These are phyloP conservation scores for Scelioninae gen. 1 DNA, from an alignment of 2,888 invertebrate species.

Conservation along the genomic window DNA sequence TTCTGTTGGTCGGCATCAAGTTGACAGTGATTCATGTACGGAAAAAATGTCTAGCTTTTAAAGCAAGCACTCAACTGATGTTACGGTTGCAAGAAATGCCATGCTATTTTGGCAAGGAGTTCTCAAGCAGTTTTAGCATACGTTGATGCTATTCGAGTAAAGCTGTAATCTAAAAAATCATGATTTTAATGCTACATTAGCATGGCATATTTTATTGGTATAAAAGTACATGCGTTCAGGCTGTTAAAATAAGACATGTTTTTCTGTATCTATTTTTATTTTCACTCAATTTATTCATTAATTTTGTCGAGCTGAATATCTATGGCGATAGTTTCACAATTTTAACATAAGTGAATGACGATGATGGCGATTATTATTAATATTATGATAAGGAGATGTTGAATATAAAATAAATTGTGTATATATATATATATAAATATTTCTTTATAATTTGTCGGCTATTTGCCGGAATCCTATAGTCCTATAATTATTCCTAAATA, in stretches of 20 bases:
- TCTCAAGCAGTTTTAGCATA: no score
- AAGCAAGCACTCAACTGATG: no score
- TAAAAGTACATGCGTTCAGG: no score
- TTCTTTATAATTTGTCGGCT: neutral
- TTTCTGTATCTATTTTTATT: constrained; percentile 27
- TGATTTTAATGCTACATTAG: no score
- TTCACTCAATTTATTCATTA: constrained; percentile 18
- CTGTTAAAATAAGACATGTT: no score
- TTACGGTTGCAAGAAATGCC: no score
- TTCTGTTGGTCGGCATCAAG: constrained; percentile 10
- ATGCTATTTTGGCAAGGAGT: no score
- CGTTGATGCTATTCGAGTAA: no score
- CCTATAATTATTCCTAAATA: neutral
- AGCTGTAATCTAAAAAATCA: no score
- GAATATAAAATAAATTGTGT: constrained; percentile 84
- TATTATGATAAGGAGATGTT: constrained; percentile 80
- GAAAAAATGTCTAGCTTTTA: no score
- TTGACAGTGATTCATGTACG: constrained; percentile 13
- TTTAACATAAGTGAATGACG: constrained; percentile 79
- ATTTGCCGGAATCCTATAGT: neutral
- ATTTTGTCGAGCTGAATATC: constrained; percentile 39
- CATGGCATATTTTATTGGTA: no score
- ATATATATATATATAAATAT: constrained; percentile 77
- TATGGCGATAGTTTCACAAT: constrained; percentile 79
- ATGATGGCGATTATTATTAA: constrained; percentile 75